Evolutionary conservation across 2,113 vertebrate genomes (phyloP), one percentile per base, ranked within the genome.

Genomic region (Hucho hucho): DNA sequence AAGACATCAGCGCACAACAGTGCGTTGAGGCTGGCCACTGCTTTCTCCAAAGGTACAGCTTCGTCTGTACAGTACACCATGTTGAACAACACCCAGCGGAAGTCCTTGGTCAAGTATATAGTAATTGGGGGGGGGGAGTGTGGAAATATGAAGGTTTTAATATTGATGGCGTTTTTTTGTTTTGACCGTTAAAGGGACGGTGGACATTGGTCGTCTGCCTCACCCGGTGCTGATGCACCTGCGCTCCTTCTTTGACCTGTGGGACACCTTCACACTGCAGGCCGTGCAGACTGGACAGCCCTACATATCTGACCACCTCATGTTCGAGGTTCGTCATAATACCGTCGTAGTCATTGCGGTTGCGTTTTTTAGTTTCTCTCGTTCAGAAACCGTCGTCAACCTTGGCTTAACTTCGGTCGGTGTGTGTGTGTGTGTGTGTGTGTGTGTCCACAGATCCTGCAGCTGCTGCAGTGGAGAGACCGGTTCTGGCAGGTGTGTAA

Each of bases 141-240:
- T 43, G 9, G 5, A 18, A 18, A 53, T 53, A 18, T 18, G 20
- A 69, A 7, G 0, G 29, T 46, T 69, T 37, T 63, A 56, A 22
- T 64, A 6, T 22, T 37, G 49, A 3, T 37, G 16, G 22, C 18
- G n/a, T 43, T 26, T 1, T 4, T 5, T 3, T 75, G 79, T 46
- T 85, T 12, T 73, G 26, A 37, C 66, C 3, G n/a, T 76, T 37
- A 75, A 87, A 99, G 97, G 96, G 80, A 94, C 93, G 18, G 92
- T 95, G 71, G 95, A 94, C 70, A 93, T 95, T n/a, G 93, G 78
- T 20, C 94, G 94, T 70, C 89, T 98, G 71, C 95, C 96, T 6
- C 97, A 98, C 85, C 94, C 94, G 2, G 89, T 98, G 0, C 91
- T 98, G 72, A 95, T 95, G 74, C 95, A 97, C 81, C 94, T 99